Conservation (phyloP, 2,888 invertebrate genomes). For the Temnothorax ravouxi region DNA sequence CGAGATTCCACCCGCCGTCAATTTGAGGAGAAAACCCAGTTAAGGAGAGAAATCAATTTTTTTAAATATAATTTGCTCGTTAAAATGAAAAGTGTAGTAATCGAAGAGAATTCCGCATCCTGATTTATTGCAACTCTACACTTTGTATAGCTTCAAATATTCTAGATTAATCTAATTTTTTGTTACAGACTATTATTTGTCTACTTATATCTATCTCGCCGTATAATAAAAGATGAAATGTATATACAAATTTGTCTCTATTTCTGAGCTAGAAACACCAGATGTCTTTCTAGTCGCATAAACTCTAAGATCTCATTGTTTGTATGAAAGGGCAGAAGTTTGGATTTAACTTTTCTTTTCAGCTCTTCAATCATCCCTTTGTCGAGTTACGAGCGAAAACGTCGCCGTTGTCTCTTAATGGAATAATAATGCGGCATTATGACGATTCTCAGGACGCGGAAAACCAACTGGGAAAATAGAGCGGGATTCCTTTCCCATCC, state of each 20-base stretch:
- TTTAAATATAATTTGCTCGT: slow-evolving; percentile 4
- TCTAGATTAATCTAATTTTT: background rate
- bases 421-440: slow-evolving; percentile 56
- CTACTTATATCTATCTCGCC: background rate
- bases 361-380: slow-evolving; percentile 43
- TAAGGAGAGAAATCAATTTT: slow-evolving; percentile 40
- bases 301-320: background rate
- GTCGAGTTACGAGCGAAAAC: slow-evolving; percentile 36
- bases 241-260: background rate
- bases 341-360: slow-evolving; percentile 41
- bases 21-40: slow-evolving; percentile 19
- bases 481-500: slow-evolving; percentile 17
- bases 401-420: slow-evolving; percentile 47
- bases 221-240: background rate
- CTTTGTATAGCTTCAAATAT: background rate
- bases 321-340: slow-evolving; percentile 19
- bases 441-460: slow-evolving; percentile 22
- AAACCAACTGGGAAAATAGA: slow-evolving; percentile 2
- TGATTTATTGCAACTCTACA: background rate
- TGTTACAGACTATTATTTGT: background rate
- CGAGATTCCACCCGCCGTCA: slow-evolving; percentile 5
- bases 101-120: background rate
- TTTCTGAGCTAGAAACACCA: background rate
- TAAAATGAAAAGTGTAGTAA: slow-evolving; percentile 3
- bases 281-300: background rate